Base-by-base conservation (phyloP, 2,113 vertebrate species). In the Phylloscopus whistleri region DNA sequence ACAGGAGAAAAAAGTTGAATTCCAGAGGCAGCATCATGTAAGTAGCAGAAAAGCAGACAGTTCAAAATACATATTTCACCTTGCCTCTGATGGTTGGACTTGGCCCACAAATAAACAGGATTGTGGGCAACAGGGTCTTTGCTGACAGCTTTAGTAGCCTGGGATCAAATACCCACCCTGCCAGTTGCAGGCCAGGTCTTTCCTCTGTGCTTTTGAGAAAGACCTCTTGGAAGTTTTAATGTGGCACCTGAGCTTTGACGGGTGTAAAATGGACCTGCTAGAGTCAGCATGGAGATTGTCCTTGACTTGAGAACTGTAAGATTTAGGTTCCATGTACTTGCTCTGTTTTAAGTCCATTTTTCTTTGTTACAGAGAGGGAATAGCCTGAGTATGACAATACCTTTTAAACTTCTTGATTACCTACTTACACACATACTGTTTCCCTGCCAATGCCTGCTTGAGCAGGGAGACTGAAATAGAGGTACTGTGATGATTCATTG, bases 21-120 rank as follows among this genome's bases (percentile, higher is more conserved):
- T 87, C 11, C 98, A 95, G 97, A 98, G 95, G 56, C 85, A 94
- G 62, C 96, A 98, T 87, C 91, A 95, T 73, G 99, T 99, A 97
- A 96, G 97, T 94, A 75, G 68, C 18, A 92, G 44, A 51, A 94
- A 88, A 87, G 43, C 16, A 35, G 43, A 62, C 26, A 73, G 14
- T 48, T 67, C 24, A 44, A 96, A 85, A 84, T 22, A 10, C 1
- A 0, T 69, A 11, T 77, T 90, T 82, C 27, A 59, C 7, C 17
- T 68, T 41, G 67, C 13, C 51, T 86, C 70, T 27, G 59, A 28
- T 27, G 17, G 7, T 10, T 60, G 55, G 27, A 26, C 44, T 75
- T 3, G 4, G 31, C 12, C 37, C 19, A 35, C 49, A 69, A n/a
- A 11, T 6, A 17, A 58, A 33, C 3, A 11, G 16, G 33, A 43